Percentiles rank a stretch among this genome's conserved stretches.
Evolutionary conservation across 2,113 vertebrate species (phyloP).

Genomic region (Pipra filicauda): DNA sequence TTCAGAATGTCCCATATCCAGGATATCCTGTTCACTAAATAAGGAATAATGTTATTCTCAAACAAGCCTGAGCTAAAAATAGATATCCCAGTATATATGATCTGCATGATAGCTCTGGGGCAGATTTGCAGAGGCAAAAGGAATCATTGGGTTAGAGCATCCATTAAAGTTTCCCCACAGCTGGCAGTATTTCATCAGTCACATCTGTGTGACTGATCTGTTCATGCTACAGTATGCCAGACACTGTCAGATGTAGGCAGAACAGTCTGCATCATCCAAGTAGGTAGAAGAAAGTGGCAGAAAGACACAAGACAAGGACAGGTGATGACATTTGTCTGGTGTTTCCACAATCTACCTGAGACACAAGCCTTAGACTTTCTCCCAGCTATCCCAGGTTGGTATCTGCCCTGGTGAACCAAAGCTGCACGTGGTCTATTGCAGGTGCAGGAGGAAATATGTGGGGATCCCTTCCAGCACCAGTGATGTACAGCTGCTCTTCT

Average conservation of each 20-base stretch:
- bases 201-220: not conserved
- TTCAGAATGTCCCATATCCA: conserved; percentile 4
- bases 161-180: not conserved
- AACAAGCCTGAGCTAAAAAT: conserved; percentile 12
- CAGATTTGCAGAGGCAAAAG: not conserved
- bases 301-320: not conserved
- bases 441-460: not conserved
- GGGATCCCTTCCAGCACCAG: not conserved
- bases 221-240: not conserved
- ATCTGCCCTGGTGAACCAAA: not conserved
- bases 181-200: not conserved
- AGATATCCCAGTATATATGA: not conserved
- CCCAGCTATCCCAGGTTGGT: rapidly evolving
- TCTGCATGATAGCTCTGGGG: not conserved
- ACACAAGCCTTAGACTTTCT: not conserved
- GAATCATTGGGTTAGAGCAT: not conserved
- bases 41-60: not conserved
- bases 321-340: not conserved
- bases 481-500: not conserved
- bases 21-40: conserved; percentile 43
- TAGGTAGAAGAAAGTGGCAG: not conserved
- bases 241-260: rapidly evolving
- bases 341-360: not conserved
- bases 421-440: rapidly evolving
- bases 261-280: not conserved